A percentile compares a stretch with the other conserved stretches of the same genome.
Evolutionary conservation across 2,113 vertebrate species (phyloP).

Genomic region (Nibea albiflora): DNA sequence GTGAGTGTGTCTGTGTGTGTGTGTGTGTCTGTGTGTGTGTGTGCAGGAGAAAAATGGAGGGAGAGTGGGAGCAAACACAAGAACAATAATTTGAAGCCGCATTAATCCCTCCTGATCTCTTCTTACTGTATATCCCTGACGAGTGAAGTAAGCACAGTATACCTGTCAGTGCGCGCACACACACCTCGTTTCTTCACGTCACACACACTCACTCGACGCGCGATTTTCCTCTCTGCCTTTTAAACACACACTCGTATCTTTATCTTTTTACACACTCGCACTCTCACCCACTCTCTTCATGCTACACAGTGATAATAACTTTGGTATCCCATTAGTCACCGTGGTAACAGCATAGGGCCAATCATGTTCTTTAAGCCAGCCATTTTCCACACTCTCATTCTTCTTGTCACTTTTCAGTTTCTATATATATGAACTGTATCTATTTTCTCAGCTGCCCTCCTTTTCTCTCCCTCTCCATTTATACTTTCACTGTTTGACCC

Average conservation of each 20-base stretch:
- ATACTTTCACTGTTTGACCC: background rate
- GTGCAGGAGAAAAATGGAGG: background rate
- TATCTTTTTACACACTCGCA: constrained; percentile 40
- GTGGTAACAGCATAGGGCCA: constrained; percentile 48
- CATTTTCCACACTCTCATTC: constrained; percentile 40
- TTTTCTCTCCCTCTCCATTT: background rate
- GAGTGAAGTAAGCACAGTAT: constrained; percentile 4
- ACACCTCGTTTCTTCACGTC: background rate
- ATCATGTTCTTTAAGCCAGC: constrained; percentile 41
- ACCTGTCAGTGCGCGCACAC: constrained; percentile 21
- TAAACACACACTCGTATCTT: constrained; percentile 30
- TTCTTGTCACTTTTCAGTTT: constrained; percentile 30
- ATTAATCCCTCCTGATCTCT: constrained; percentile 63
- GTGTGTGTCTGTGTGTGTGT: background rate
- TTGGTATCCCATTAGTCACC: constrained; percentile 65
- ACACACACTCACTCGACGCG: background rate
- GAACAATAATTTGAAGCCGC: constrained; percentile 51
- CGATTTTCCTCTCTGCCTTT: background rate
- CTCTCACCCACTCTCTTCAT: constrained; percentile 18
- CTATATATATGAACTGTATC: constrained; percentile 22
- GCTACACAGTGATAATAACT: constrained; percentile 27
- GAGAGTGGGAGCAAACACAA: constrained; percentile 21
- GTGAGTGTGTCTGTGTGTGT: background rate
- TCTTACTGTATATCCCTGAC: constrained; percentile 2
- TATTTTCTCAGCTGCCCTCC: background rate